Percentiles rank a stretch among this genome's conserved stretches.
Conservation (phyloP, 2,888 invertebrate species). For the Horisme vitalbata region DNA sequence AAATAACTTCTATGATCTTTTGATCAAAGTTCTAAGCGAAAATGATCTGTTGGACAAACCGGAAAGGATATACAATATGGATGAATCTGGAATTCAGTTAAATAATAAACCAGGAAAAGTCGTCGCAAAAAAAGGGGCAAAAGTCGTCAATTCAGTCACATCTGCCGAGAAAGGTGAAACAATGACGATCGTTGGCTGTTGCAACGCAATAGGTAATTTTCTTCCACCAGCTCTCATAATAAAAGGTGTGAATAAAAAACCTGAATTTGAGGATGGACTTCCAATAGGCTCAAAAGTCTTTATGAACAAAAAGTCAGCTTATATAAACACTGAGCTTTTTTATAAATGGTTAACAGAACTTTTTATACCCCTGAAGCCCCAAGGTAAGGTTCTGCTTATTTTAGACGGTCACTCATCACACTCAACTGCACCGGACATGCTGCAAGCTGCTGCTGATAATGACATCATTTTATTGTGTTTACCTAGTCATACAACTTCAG, state of each 20-base stretch:
- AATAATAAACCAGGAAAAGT: slow-evolving; percentile 30
- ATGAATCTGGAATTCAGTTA: slow-evolving; percentile 31
- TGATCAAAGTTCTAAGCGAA: slow-evolving; percentile 17
- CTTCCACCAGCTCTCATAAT: slow-evolving; percentile 27
- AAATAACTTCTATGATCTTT: slow-evolving; percentile 19
- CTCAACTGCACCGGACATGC: slow-evolving; percentile 25
- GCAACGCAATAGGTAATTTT: slow-evolving; percentile 45
- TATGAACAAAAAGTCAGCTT: slow-evolving; percentile 30
- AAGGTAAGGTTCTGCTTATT: slow-evolving; percentile 28
- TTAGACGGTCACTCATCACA: slow-evolving; percentile 33
- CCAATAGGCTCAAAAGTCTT: slow-evolving; percentile 24
- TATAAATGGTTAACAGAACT: slow-evolving; percentile 25
- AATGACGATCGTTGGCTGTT: slow-evolving; percentile 44
- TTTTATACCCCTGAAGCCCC: slow-evolving; percentile 25
- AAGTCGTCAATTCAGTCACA: slow-evolving; percentile 41
- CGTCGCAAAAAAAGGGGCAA: slow-evolving; percentile 29
- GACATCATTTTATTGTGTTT: slow-evolving; percentile 26
- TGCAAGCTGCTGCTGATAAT: slow-evolving; percentile 25
- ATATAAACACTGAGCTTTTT: slow-evolving; percentile 27
- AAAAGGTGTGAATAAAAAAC: slow-evolving; percentile 21
- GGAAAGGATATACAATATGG: slow-evolving; percentile 29
- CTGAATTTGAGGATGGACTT: slow-evolving; percentile 30
- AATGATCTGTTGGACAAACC: slow-evolving; percentile 24
- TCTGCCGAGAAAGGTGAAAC: slow-evolving; percentile 50
- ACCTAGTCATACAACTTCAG: slow-evolving; percentile 32